Evolutionary conservation across 2,797 vertebrate genomes (phyloP), one percentile per base, ranked within the genome.

Genomic region (Danio tinwini): DNA sequence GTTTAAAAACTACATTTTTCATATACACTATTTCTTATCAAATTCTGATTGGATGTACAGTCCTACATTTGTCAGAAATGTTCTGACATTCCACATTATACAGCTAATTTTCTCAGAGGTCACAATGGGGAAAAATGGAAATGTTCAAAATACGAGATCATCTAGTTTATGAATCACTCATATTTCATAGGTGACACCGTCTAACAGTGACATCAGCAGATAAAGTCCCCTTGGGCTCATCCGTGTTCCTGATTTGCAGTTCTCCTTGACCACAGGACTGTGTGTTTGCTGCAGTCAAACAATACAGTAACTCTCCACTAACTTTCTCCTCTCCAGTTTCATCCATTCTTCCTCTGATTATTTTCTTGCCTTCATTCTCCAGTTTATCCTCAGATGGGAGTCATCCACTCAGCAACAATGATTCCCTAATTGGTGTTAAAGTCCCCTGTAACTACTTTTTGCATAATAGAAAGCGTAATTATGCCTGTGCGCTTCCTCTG

Each of bases 391-490:
- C 71, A 81, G 79, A 75, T 81, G 63, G 71, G 49, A 75, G 79
- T 69, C 72, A 62, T 75, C 73, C 72, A 62, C 55, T 67, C 63
- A 74, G 79, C 79, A 75, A 68, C 79, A 69, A 68, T 75, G 64
- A 74, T 74, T 68, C 63, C 72, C 71, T 81, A 81, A 81, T 81
- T 81, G 79, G 79, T 74, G 53, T 69, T 81, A 81, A 75, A 81
- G 72, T 81, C 79, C 65, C 55, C 63, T 74, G 56, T 81, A 81
- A 74, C 79, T 58, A 67, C 55, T 69, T 75, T 74, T 75, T 81
- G 74, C 68, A 75, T 82, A 72, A 72, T 77, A 56, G 7, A 72
- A 65, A 72, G 50, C 68, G 64, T 82, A 76, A 82, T 77, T 63
- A 76, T 71, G 74, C 44, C 42, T 39, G 19, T 58, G n/a, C 74